Evolutionary conservation across 2,888 invertebrate species (phyloP).

Genomic region (Eubasilissa splendida): DNA sequence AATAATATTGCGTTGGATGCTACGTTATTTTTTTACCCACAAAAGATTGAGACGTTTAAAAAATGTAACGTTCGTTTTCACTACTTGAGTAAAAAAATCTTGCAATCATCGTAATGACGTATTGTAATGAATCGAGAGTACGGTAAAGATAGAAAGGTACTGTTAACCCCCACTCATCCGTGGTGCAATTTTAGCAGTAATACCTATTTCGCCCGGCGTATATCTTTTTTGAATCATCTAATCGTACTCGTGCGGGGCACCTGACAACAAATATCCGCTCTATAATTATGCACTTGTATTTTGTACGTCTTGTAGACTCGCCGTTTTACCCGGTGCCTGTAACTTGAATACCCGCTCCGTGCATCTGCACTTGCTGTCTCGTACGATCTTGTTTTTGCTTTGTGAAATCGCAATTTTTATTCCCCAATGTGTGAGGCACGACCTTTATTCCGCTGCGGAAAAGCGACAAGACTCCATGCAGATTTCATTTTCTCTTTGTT

Average conservation of each 20-base stretch:
- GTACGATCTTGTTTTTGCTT: slow-evolving; percentile 46
- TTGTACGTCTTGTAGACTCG: background rate
- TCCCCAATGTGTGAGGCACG: slow-evolving; percentile 39
- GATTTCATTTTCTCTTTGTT: slow-evolving; percentile 6
- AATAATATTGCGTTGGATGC: too few relatives aligned
- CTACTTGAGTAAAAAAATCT: background rate
- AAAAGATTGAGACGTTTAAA: too few relatives aligned
- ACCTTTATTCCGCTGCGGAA: slow-evolving; percentile 24
- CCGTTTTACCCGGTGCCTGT: background rate
- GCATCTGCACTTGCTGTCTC: slow-evolving; percentile 2
- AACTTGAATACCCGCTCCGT: background rate
- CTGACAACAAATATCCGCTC: background rate
- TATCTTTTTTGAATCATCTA: too few relatives aligned
- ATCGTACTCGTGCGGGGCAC: too few relatives aligned
- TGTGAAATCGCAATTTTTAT: slow-evolving; percentile 54
- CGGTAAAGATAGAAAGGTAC: slow-evolving; percentile 9
- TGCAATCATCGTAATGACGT: background rate
- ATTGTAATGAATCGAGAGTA: slow-evolving; percentile 15
- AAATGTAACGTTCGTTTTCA: too few relatives aligned
- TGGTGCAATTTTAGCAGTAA: background rate
- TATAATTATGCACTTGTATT: background rate
- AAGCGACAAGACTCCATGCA: slow-evolving; percentile 1
- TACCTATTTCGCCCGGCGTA: background rate
- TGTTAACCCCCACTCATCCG: background rate
- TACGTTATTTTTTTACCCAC: too few relatives aligned